Percentiles rank a stretch among this genome's conserved stretches.
Conservation (phyloP, 2,113 vertebrate genomes). For the Nicator chloris region DNA sequence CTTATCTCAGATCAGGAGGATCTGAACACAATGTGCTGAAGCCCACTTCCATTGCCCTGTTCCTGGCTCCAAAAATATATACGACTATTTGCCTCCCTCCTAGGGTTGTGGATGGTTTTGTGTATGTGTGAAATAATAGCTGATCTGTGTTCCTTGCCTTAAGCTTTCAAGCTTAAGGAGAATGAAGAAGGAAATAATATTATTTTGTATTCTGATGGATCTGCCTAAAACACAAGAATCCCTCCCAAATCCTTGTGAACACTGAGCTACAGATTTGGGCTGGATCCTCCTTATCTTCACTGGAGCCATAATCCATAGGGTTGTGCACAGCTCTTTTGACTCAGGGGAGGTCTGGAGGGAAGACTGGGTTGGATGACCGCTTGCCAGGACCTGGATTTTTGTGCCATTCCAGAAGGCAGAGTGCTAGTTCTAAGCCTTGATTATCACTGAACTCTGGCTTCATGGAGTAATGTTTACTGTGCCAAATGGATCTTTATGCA, state of each 20-base stretch:
- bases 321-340: background rate
- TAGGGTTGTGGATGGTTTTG: background rate
- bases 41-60: background rate
- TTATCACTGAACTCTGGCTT: background rate
- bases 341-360: background rate
- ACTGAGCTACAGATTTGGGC: background rate
- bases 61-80: background rate
- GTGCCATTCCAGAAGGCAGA: background rate
- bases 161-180: background rate
- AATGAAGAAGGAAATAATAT: background rate
- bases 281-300: background rate
- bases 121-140: background rate
- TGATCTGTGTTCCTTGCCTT: background rate
- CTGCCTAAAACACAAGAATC: background rate
- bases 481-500: background rate
- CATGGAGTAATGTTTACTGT: background rate
- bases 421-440: background rate
- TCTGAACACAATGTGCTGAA: background rate
- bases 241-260: background rate
- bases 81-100: background rate
- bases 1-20: background rate
- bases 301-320: background rate
- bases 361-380: background rate
- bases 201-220: background rate
- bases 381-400: background rate